Evolutionary conservation across 2,888 invertebrate species (phyloP), one percentile per base, ranked within the genome.

Genomic region (Xestia sexstrigata): DNA sequence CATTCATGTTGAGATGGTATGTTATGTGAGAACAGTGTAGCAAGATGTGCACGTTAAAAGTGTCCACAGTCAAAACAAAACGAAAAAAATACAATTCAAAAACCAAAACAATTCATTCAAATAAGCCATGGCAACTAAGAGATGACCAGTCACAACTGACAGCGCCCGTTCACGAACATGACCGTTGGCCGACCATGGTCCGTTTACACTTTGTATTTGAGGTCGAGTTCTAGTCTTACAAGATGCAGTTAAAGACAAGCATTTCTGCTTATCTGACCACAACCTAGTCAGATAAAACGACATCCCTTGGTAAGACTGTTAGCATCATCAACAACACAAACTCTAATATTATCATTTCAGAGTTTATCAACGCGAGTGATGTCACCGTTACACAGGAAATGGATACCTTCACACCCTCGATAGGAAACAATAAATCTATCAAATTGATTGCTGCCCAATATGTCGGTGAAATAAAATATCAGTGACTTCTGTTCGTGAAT

Each of bases 361-460:
- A 6, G 15, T 62, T 35, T 80, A 42, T 47, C 47, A 60, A 35
- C 45, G 30, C 17, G 0, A 20, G 58, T 76, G 70, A 70, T 66
- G 55, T 75, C 62, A 75, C 26, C 67, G 23, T 11, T 9, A 17
- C 47, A 11, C 20, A 55, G 47, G 60, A n/a, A 70, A 60, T 30
- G 26, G 70, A 73, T 63, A 76, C 73, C 62, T 66, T 47, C 52
- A 71, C 49, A 35, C 47, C 78, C 45, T 35, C 65, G 17, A 62
- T 8, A 68, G 47, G 26, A 74, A 82, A 76, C 83, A 49, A 85
- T 85, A 82, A 74, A 85, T 83, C 86, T 71, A 73, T 77, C 52
- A 71, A 85, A 85, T 85, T 81, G 76, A 82, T 67, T 26, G 60
- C 30, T 39, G n/a, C 39, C 83, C 70, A 74, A 68, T 63, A 60